Base-by-base conservation (phyloP, 2,797 vertebrate species). In the Chromobotia macracanthus region DNA sequence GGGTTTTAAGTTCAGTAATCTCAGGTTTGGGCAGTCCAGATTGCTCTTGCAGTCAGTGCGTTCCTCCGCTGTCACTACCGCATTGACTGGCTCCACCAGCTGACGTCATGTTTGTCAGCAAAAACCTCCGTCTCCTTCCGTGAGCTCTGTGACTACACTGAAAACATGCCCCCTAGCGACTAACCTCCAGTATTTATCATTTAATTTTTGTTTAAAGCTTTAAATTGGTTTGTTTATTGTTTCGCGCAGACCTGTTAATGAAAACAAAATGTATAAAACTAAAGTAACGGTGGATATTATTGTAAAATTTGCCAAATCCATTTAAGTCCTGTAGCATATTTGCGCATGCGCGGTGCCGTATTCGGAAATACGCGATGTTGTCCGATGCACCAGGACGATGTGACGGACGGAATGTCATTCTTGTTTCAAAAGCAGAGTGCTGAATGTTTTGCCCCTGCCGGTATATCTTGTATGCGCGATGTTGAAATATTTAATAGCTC, bases 51-150 rank as follows among this genome's bases (percentile, higher is more conserved):
- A 88, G 89, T 84, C 28, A 51, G 64, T 85, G 60, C 85, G 83
- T 66, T 65, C 58, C 80, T 78, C 41, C 81, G 44, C 82, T 86
- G 84, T 84, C 82, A 92, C 93, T 94, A 92, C 93, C 94, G 93
- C 92, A 93, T 92, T 89, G 90, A 93, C 90, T 90, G 86, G 67
- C 80, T 69, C 28, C 11, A 60, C 69, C 41, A 12, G 18, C 31
- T 87, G 87, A 90, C 85, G 85, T 89, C 83, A 82, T 46, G 79
- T 72, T 78, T 83, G 72, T 82, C 79, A 79, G 79, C 61, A 75
- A 69, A 79, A 31, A 84, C 86, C 84, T 84, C 84, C 69, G 18
- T n/a, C n/a, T n/a, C n/a, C 67, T 72, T 58, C 68, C 64, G 21
- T 31, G 31, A 72, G 41, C 31, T 77, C 56, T 16, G 10, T 9